Evolutionary conservation across 2,888 invertebrate genomes (phyloP), one percentile per base, ranked within the genome.

Genomic region (Conistra vaccinii): DNA sequence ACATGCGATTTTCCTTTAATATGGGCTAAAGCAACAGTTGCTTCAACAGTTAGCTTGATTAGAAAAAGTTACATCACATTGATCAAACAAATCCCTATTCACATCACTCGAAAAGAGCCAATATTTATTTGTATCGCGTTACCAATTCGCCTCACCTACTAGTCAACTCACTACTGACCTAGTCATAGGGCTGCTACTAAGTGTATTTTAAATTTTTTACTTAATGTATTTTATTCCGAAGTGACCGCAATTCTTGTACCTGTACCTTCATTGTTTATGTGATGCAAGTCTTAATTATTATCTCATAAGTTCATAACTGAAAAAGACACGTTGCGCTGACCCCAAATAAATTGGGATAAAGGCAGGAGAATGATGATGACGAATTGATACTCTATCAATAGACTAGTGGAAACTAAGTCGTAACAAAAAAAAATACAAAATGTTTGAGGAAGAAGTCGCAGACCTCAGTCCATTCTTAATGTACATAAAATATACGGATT

Each of bases 11-110:
- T 80, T 67, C 23, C 55, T 60, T 76, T 58, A 70, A 57, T 60
- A 17, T 29, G n/a, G 32, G 67, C 20, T 60, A 42, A 69, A 69
- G 83, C 75, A 70, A 78, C 70, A 58, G 73, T 73, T 71, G 71
- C 42, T 71, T 61, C 60, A 73, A 26, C 51, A 48, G 62, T 12
- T 26, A 32, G 55, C 7, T 17, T 61, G 29, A 29, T 53, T n/a
- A 42, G 42, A 51, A 61, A 3, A 76, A 14, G 0, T 23, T 2
- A 26, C 5, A 39, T 3, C 2, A 60, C 6, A 12, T 20, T 42
- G 10, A 5, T 14, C 17, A 20, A 53, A 17, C 29, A 45, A 55
- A 48, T 35, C 7, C 29, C 0, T 20, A n/a, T 73, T 66, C 20
- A 23, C n/a, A 48, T 45, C n/a, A 35, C 26, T 14, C 7, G 26